Conservation (phyloP, 1,140 invertebrate species). For the Heliothis virescens region DNA sequence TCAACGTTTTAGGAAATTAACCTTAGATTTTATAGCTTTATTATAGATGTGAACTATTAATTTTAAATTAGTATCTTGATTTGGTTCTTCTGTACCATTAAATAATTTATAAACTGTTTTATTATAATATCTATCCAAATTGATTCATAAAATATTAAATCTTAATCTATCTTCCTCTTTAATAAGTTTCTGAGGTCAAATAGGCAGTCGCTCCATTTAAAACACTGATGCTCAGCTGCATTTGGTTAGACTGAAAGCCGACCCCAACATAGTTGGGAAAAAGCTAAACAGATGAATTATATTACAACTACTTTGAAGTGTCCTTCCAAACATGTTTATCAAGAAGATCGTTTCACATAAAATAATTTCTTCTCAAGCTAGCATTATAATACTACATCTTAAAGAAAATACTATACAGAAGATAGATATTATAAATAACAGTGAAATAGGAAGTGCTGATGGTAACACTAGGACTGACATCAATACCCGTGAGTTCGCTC, state of each 20-base stretch:
- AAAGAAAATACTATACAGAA: not conserved
- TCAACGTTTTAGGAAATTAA: constrained; percentile 26
- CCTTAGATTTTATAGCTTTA: constrained; percentile 32
- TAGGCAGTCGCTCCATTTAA: too few relatives aligned
- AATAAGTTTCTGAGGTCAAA: too few relatives aligned
- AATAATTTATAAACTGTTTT: not conserved
- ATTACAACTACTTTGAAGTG: too few relatives aligned
- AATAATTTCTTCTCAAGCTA: not conserved
- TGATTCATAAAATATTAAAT: too few relatives aligned
- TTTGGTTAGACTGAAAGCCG: too few relatives aligned
- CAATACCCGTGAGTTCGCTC: constrained; percentile 71
- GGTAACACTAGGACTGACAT: constrained; percentile 73
- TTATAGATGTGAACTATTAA: constrained; percentile 37
- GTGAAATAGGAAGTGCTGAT: constrained; percentile 76
- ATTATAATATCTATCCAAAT: too few relatives aligned
- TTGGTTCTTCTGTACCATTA: not conserved
- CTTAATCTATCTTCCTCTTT: too few relatives aligned
- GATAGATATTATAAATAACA: constrained; percentile 50
- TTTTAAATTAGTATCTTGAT: constrained; percentile 24
- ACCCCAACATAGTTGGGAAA: too few relatives aligned
- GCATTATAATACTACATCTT: not conserved
- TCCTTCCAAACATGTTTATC: too few relatives aligned
- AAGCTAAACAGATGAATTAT: too few relatives aligned
- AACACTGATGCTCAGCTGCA: too few relatives aligned
- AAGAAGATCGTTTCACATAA: not conserved